Evolutionary conservation across 2,113 vertebrate species (phyloP).

Genomic region (Petaurus breviceps): DNA sequence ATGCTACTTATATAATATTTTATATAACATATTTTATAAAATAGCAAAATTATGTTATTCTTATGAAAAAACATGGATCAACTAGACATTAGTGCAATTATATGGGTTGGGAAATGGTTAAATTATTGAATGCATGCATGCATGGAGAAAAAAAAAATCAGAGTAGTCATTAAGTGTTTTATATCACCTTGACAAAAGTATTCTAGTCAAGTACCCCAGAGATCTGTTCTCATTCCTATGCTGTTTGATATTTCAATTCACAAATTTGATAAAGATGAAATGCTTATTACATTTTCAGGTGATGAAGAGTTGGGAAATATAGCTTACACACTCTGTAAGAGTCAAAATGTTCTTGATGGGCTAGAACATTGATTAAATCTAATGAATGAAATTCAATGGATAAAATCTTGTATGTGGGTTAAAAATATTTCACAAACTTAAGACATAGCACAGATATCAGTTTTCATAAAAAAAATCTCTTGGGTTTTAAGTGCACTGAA

Average conservation of each 20-base stretch:
- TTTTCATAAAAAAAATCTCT: not conserved
- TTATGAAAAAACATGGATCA: not conserved
- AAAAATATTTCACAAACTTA: not conserved
- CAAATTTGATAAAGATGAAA: not conserved
- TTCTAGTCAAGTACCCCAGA: not conserved
- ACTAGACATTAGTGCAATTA: not conserved
- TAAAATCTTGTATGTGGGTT: not conserved
- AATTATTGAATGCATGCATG: not conserved
- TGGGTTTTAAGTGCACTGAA: not conserved
- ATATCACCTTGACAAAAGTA: not conserved
- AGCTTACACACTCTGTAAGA: not conserved
- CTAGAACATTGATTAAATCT: not conserved
- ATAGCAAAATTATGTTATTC: not conserved
- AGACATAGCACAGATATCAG: not conserved
- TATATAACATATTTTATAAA: no score
- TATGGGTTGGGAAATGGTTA: not conserved
- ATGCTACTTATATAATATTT: not conserved
- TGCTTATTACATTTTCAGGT: not conserved
- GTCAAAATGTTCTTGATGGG: not conserved
- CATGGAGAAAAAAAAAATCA: not conserved
- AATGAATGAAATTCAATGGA: not conserved
- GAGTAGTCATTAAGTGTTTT: not conserved
- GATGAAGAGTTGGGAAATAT: not conserved
- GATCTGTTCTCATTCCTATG: not conserved
- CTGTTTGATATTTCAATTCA: not conserved